Evolutionary conservation across 2,888 invertebrate species (phyloP).

Genomic region (Archaeoteleia sp.): DNA sequence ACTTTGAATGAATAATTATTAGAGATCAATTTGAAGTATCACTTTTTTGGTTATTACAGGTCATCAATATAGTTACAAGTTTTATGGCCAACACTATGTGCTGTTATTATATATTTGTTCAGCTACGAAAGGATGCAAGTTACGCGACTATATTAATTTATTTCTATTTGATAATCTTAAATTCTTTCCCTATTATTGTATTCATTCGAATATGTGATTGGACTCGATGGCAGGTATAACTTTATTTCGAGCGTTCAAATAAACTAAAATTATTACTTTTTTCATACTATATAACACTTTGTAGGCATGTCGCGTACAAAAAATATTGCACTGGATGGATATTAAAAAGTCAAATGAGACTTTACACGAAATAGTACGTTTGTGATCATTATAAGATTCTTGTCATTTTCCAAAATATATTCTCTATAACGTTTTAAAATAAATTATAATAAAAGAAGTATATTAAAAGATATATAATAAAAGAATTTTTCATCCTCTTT

Average conservation of each 20-base stretch:
- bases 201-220: constrained; percentile 43
- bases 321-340: constrained; percentile 21
- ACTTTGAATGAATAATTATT: too few species aligned
- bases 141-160: too few species aligned
- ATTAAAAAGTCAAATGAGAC: constrained; percentile 3
- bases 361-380: constrained; percentile 19
- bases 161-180: too few species aligned
- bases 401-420: neutral
- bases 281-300: neutral
- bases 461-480: too few species aligned
- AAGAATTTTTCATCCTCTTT: too few species aligned
- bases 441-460: too few species aligned
- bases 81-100: constrained; percentile 25
- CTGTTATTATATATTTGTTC: constrained; percentile 32
- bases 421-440: constrained; percentile 7
- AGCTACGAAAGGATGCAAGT: constrained; percentile 10
- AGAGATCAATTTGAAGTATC: neutral
- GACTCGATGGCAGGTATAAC: constrained; percentile 29
- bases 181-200: constrained; percentile 18
- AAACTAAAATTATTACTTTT: constrained; percentile 1
- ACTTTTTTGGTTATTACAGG: constrained; percentile 9
- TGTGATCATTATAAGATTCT: too few species aligned
- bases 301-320: neutral
- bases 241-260: neutral
- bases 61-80: constrained; percentile 25